Evolutionary conservation across 2,113 vertebrate species (phyloP).

Genomic region (Anhinga rufa): DNA sequence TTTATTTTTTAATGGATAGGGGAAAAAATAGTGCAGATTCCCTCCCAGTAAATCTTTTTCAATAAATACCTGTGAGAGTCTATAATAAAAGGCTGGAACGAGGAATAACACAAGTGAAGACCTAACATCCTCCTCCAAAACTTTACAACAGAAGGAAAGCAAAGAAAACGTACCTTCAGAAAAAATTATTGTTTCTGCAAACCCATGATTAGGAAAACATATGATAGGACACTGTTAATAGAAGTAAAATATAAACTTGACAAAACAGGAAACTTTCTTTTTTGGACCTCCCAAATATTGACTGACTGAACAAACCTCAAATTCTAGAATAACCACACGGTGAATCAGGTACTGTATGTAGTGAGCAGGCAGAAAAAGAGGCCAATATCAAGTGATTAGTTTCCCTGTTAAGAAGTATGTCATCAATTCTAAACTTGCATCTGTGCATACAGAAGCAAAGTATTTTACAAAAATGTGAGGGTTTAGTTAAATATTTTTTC

Average conservation of each 20-base stretch:
- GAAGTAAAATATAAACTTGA: background rate
- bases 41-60: background rate
- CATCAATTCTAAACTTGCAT: background rate
- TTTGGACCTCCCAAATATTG: background rate
- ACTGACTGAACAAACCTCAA: background rate
- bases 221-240: background rate
- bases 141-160: background rate
- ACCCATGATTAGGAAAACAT: background rate
- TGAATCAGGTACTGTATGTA: background rate
- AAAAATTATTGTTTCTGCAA: background rate
- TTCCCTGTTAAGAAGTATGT: background rate
- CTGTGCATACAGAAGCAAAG: background rate
- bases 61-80: background rate
- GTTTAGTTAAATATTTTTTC: background rate
- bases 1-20: background rate
- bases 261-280: background rate
- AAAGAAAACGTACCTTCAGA: background rate
- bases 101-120: background rate
- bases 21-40: background rate
- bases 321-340: background rate
- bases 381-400: background rate
- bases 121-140: background rate
- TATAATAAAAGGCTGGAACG: background rate
- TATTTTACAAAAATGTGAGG: background rate
- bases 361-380: background rate